Evolutionary conservation across 2,888 invertebrate species (phyloP).

Genomic region (Euplagia quadripunctaria): DNA sequence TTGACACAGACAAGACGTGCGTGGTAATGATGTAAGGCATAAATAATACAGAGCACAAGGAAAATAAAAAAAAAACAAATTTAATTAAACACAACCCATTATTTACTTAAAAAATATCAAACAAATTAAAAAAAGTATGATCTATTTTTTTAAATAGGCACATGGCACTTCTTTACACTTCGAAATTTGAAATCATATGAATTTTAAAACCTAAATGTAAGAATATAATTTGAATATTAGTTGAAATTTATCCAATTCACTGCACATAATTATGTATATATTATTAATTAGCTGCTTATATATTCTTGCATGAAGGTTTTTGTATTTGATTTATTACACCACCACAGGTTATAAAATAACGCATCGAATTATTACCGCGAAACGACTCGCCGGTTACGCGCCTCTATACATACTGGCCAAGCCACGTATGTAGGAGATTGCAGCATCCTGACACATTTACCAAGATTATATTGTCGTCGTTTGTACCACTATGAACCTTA

Average conservation of each 20-base stretch:
- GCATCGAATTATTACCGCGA: not conserved
- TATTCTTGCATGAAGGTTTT: not conserved
- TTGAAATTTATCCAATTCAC: not conserved
- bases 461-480: not conserved
- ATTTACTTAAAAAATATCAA: too few relatives aligned
- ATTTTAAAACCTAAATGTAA: too few relatives aligned
- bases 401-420: slow-evolving; percentile 16
- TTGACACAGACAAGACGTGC: too few relatives aligned
- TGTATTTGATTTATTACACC: not conserved
- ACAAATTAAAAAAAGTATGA: too few relatives aligned
- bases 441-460: slow-evolving; percentile 14
- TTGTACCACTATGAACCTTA: slow-evolving; percentile 4
- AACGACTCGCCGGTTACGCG: not conserved
- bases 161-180: not conserved
- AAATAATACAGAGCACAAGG: too few relatives aligned
- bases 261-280: too few relatives aligned
- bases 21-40: too few relatives aligned
- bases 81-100: too few relatives aligned
- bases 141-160: too few relatives aligned
- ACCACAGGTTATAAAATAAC: slow-evolving; percentile 3
- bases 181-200: not conserved
- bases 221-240: not conserved
- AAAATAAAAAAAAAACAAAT: too few relatives aligned
- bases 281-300: too few relatives aligned
- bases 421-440: slow-evolving; percentile 1